Evolutionary conservation across 2,888 invertebrate genomes (phyloP).

Genomic region (Andrena dorsata): DNA sequence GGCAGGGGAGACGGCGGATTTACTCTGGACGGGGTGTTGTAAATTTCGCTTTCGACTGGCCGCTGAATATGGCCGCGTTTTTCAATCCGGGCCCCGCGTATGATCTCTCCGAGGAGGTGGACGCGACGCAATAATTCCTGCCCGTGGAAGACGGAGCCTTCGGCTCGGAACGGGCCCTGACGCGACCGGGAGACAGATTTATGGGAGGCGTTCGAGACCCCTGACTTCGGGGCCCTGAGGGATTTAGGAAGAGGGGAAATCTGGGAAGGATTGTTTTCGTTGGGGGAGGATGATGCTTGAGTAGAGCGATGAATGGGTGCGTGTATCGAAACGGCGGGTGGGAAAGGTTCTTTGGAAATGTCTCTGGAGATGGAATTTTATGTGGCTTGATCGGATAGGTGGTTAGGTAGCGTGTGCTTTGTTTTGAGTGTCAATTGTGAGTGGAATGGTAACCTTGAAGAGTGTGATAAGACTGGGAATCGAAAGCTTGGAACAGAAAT

Average conservation of each 20-base stretch:
- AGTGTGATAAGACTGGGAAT: no score
- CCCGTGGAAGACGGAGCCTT: background rate
- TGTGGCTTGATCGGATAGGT: no score
- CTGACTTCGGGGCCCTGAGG: background rate
- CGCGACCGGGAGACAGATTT: slow-evolving; percentile 18
- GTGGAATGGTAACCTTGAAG: no score
- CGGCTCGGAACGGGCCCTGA: background rate
- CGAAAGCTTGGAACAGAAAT: background rate
- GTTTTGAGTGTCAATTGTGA: background rate
- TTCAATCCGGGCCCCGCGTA: slow-evolving; percentile 16
- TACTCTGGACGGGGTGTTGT: slow-evolving; percentile 47
- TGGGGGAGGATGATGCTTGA: background rate
- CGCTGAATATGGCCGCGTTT: slow-evolving; percentile 39
- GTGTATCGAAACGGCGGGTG: no score
- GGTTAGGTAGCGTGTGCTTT: background rate
- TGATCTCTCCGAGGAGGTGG: slow-evolving; percentile 22
- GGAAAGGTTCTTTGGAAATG: no score
- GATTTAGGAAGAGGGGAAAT: background rate
- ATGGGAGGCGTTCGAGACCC: background rate
- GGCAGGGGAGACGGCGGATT: slow-evolving; percentile 30
- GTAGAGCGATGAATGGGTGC: background rate
- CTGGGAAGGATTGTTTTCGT: background rate
- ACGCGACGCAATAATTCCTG: slow-evolving; percentile 40
- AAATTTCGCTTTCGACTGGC: slow-evolving; percentile 49
- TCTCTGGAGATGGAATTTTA: no score